A percentile compares a stretch with the other conserved stretches of the same genome.
Conservation (phyloP, 2,797 vertebrate genomes). For the Crax fasciolata region DNA sequence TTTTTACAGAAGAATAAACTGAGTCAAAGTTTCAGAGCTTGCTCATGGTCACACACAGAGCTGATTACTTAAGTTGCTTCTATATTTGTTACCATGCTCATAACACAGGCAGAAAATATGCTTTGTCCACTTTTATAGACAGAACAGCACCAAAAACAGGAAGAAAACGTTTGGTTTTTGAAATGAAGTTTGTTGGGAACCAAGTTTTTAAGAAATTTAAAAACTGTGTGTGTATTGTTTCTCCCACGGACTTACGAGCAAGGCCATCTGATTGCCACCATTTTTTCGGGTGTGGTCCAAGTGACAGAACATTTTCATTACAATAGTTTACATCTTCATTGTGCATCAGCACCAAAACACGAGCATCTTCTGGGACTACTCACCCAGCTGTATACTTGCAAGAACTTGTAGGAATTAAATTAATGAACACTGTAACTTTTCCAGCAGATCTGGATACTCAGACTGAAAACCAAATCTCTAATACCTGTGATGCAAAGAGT, state of each 20-base stretch:
- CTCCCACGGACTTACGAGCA: not conserved
- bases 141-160: not conserved
- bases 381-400: not conserved
- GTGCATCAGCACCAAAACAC: not conserved
- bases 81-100: not conserved
- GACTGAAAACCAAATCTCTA: no score
- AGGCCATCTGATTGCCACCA: no score
- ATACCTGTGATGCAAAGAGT: not conserved
- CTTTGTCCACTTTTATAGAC: not conserved
- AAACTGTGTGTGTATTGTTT: accelerated
- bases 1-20: conserved; percentile 46
- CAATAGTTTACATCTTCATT: not conserved
- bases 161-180: accelerated
- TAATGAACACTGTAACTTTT: not conserved
- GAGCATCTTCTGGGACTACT: not conserved
- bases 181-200: not conserved
- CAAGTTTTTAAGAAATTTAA: not conserved
- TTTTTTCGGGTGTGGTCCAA: not conserved
- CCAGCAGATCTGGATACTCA: not conserved
- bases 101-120: not conserved
- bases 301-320: not conserved
- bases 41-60: conserved; percentile 12
- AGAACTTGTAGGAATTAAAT: not conserved
- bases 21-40: conserved; percentile 60
- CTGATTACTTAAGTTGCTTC: not conserved